Evolutionary conservation across 2,888 invertebrate genomes (phyloP).

Genomic region (Drosophila anomalata): DNA sequence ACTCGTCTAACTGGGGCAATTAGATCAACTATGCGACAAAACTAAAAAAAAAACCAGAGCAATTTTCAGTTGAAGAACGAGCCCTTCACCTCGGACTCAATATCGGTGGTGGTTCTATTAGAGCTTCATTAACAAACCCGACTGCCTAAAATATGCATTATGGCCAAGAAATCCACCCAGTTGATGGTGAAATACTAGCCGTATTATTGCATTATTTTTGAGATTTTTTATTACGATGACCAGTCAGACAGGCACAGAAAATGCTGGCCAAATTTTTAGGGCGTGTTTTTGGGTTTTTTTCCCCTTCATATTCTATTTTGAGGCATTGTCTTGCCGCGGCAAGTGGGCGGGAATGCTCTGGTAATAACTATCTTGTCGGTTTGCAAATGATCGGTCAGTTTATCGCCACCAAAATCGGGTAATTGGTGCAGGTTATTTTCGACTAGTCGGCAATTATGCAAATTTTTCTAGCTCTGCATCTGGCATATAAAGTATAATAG

Average conservation of each 20-base stretch:
- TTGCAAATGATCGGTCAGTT: slow-evolving; percentile 72
- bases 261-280: slow-evolving; percentile 36
- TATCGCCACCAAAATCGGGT: slow-evolving; percentile 69
- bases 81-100: slow-evolving; percentile 32
- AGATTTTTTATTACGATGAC: slow-evolving; percentile 37
- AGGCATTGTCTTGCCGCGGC: slow-evolving; percentile 34
- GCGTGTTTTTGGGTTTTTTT: slow-evolving; percentile 31
- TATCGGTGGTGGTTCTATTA: slow-evolving; percentile 11
- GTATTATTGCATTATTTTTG: slow-evolving; percentile 25
- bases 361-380: slow-evolving; percentile 62
- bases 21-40: slow-evolving; percentile 29
- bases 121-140: slow-evolving; percentile 38
- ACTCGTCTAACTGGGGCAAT: slow-evolving; percentile 40
- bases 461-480: slow-evolving; percentile 47
- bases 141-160: slow-evolving; percentile 33
- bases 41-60: slow-evolving; percentile 25
- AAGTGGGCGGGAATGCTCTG: slow-evolving; percentile 60
- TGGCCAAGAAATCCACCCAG: slow-evolving; percentile 23
- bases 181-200: slow-evolving; percentile 35
- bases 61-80: slow-evolving; percentile 23
- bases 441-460: slow-evolving; percentile 61
- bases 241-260: slow-evolving; percentile 16
- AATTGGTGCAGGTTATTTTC: slow-evolving; percentile 58
- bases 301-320: slow-evolving; percentile 38
- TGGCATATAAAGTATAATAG: neutral